A percentile compares a stretch with the other conserved stretches of the same genome.
phyloP scores from a whole-genome alignment of 2,113 vertebrate genomes.

The Hiodon alosoides region DNA sequence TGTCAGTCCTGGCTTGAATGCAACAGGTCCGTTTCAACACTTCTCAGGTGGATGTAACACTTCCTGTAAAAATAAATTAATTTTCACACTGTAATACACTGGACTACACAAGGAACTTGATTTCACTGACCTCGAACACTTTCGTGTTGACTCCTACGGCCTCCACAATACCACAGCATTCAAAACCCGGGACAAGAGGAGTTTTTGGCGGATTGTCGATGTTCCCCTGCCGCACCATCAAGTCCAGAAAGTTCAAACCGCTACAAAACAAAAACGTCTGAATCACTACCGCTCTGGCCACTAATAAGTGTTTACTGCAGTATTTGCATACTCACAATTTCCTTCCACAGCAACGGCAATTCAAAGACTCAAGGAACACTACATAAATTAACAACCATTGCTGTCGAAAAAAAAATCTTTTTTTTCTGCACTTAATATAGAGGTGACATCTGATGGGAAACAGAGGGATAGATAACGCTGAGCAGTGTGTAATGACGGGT shows the following conservation, averaged over 20 bases:
- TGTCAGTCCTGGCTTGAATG: too few relatives aligned
- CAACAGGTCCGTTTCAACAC: too few relatives aligned
- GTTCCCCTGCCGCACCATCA: constrained; percentile 96
- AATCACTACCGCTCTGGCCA: background rate
- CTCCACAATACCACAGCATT: constrained; percentile 94
- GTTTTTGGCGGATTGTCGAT: constrained; percentile 95
- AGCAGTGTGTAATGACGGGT: background rate
- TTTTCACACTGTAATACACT: background rate
- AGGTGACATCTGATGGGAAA: too few relatives aligned
- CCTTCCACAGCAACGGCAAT: too few relatives aligned
- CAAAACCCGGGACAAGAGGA: constrained; percentile 89
- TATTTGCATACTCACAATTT: background rate
- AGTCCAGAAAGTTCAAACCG: constrained; percentile 93
- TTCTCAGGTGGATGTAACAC: background rate
- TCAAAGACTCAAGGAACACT: too few relatives aligned
- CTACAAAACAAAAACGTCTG: constrained; percentile 55
- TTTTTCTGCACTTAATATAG: too few relatives aligned
- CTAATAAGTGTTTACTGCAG: background rate
- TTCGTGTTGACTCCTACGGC: constrained; percentile 79
- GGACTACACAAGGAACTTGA: background rate
- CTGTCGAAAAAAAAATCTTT: too few relatives aligned
- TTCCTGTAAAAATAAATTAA: background rate
- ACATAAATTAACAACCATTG: too few relatives aligned
- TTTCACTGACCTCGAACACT: constrained; percentile 82
- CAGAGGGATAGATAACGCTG: background rate